Base-by-base conservation (phyloP, 2,113 vertebrate genomes). In the Actinemys pallida region DNA sequence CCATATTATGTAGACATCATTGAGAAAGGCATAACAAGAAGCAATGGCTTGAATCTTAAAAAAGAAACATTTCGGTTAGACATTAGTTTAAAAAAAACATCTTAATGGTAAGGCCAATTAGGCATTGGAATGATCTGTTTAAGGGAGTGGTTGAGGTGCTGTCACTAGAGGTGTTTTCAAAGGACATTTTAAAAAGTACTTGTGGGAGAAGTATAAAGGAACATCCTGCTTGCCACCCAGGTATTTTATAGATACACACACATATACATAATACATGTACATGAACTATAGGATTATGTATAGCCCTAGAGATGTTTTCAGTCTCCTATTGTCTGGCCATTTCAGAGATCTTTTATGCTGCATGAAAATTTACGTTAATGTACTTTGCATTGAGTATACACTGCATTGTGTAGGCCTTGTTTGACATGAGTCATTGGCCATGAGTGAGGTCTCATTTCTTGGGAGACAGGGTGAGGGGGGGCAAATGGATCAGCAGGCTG, bases 21-120 rank as follows among this genome's bases (percentile, higher is more conserved):
- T 95, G 96, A 92, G 88, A 95, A 85, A 92, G 49, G 78, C 90
- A 95, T 94, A 95, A 92, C 94, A 95, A 94, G 94, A 87, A 93
- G 94, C 94, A 97, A 94, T 96, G 93, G 83, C 81, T 94, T 96
- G 93, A 95, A 96, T 97, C 92, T 47, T 95, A 91, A 97, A 96
- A 95, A 84, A 85, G 90, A 97, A 97, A 96, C 90, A 95, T 95
- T 96, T 95, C 87, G 90, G 92, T 97, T 96, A 96, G 83, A 89
- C 89, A 93, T 96, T 97, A 93, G 88, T 95, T 93, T 4, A 92
- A 97, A 96, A 50, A 96, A 91, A 87, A 2, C 16, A 84, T 76
- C 83, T 93, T 95, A 94, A 96, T 95, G 94, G 94, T 95, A 96
- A 94, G 95, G 90, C 93, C 53, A 97, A 93, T 96, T 95, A 95